phyloP scores from a whole-genome alignment of 92 coral and sea anemone species.

The Phenganax stokvisi region DNA sequence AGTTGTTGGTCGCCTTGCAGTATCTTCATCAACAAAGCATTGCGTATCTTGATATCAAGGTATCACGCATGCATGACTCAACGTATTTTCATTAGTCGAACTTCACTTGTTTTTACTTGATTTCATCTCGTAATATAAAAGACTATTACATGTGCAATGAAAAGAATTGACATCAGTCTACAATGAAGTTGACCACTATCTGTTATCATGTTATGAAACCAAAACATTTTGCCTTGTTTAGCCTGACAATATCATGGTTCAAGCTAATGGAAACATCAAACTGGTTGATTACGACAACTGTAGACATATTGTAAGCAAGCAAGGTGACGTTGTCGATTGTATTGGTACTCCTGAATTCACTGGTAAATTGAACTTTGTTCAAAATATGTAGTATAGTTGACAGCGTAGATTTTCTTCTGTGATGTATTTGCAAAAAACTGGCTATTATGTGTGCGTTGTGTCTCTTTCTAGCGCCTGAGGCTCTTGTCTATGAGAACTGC shows the following conservation, averaged over 20 bases:
- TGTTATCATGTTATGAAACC: background rate
- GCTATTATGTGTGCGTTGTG: too few relatives aligned
- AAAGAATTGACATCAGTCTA: too few relatives aligned
- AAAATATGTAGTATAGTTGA: background rate
- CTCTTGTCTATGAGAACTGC: conserved; percentile 79
- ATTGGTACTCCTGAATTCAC: conserved; percentile 90
- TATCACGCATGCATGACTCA: conserved; percentile 14
- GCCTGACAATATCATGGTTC: conserved; percentile 88
- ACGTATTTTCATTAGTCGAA: background rate
- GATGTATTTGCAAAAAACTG: too few relatives aligned
- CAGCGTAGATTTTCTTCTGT: too few relatives aligned
- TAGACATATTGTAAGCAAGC: conserved; percentile 56
- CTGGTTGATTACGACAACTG: conserved; percentile 91
- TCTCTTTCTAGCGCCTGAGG: conserved; percentile 74
- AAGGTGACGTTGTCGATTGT: conserved; percentile 79
- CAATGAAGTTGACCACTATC: background rate
- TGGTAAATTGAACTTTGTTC: conserved; percentile 44
- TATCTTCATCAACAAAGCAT: conserved; percentile 71
- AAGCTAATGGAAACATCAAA: conserved; percentile 74
- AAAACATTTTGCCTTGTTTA: conserved; percentile 27
- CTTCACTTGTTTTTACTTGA: background rate
- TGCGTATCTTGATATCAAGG: conserved; percentile 85
- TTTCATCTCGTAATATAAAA: too few relatives aligned
- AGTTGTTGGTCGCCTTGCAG: conserved; percentile 66
- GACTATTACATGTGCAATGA: too few relatives aligned